phyloP scores from a whole-genome alignment of 37 sponge, comb jelly and placozoan species.

The Chondrosia reniformis region DNA sequence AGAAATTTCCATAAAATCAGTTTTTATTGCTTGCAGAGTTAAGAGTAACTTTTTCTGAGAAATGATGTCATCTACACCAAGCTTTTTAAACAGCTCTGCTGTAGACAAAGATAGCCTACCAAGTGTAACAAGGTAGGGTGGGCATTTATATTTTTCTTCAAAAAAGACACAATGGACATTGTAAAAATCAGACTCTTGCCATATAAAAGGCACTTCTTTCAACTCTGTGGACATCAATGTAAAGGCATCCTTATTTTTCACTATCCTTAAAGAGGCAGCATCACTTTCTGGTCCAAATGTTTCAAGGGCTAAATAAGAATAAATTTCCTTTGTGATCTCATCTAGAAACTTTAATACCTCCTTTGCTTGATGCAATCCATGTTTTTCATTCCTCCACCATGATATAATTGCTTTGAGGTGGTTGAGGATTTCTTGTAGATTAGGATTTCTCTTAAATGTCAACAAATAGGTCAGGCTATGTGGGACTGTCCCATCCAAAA shows the following conservation, averaged over 20 bases:
- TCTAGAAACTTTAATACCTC: background rate
- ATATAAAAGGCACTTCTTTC: slow-evolving; percentile 24
- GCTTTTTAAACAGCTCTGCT: slow-evolving; percentile 13
- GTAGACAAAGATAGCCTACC: background rate
- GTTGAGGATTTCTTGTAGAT: background rate
- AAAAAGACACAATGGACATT: slow-evolving; percentile 6
- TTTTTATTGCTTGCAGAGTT: background rate
- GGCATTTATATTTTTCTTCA: background rate
- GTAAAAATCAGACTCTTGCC: slow-evolving; percentile 38
- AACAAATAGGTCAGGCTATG: background rate
- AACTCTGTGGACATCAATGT: too few species aligned
- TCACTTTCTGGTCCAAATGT: too few species aligned
- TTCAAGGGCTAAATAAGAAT: background rate
- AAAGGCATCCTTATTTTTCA: too few species aligned
- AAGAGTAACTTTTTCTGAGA: background rate
- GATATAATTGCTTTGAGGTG: background rate
- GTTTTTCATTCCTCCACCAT: background rate
- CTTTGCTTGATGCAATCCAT: background rate
- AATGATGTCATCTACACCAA: slow-evolving; percentile 22
- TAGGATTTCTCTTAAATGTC: background rate
- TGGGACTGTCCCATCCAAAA: background rate
- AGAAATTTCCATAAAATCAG: background rate
- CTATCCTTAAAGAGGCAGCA: too few species aligned
- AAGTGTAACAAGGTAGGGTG: slow-evolving; percentile 41
- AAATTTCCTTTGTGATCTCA: background rate